Percentiles rank a stretch among this genome's conserved stretches.
These are phyloP conservation scores for Acromyrmex heyeri DNA, from an alignment of 1,140 invertebrate genomes.

Conservation along the genomic window DNA sequence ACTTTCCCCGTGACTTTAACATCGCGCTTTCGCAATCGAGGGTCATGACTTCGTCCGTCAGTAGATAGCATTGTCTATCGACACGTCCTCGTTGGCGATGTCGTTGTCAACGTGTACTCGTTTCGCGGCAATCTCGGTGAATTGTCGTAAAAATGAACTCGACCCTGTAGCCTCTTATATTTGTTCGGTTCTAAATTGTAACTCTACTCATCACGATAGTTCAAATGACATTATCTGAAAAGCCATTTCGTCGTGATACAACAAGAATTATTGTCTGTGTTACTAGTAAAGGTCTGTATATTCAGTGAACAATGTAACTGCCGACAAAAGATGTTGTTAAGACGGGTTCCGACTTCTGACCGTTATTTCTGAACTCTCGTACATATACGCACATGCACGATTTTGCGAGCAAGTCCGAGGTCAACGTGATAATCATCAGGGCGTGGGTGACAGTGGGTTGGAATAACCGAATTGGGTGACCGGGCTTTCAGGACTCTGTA, in stretches of 20 bases:
- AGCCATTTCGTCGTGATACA: conserved; percentile 33
- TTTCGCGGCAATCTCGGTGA: conserved; percentile 29
- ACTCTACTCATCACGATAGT: background rate
- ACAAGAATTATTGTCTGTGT: conserved; percentile 13
- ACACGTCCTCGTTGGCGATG: background rate
- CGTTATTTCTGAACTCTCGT: background rate
- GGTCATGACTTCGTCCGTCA: conserved; percentile 3
- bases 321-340: conserved; percentile 23
- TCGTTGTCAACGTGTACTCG: conserved; percentile 7
- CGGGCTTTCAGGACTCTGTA: conserved; percentile 36
- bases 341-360: background rate
- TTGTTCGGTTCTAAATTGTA: conserved; percentile 25
- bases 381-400: conserved; percentile 2
- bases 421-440: conserved; percentile 44
- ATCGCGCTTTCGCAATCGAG: background rate
- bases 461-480: background rate
- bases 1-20: conserved; percentile 11
- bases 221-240: conserved; percentile 52
- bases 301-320: conserved; percentile 29
- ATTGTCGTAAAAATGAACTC: conserved; percentile 18
- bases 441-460: background rate
- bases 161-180: background rate
- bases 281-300: background rate
- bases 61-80: background rate
- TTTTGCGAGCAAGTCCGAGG: conserved; percentile 3